These are phyloP conservation scores for Drosophila macrospina DNA, from an alignment of 2,888 invertebrate genomes.

Conservation along the genomic window DNA sequence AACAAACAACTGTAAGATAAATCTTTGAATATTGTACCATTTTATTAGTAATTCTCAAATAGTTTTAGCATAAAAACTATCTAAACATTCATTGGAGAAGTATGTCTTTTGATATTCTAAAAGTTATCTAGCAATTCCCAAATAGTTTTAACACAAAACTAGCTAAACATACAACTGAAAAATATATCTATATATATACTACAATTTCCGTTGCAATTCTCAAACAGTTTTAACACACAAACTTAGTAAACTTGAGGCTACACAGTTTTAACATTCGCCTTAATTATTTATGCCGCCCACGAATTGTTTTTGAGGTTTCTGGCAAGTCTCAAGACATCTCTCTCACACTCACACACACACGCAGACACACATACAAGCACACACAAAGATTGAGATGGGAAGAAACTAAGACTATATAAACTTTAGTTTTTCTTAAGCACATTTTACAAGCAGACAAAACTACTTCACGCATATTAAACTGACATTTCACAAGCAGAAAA, in stretches of 20 bases:
- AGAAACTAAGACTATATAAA: constrained; percentile 70
- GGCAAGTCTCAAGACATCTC: not conserved
- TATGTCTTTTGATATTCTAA: not conserved
- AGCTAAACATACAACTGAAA: too few relatives aligned
- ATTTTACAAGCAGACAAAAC: constrained; percentile 65
- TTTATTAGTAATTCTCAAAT: not conserved
- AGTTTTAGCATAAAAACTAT: not conserved
- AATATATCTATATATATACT: too few relatives aligned
- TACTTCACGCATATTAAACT: constrained; percentile 82
- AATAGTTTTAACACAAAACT: not conserved
- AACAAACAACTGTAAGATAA: too few relatives aligned
- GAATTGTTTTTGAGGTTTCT: constrained; percentile 2
- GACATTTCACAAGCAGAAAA: constrained; percentile 77
- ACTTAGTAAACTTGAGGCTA: constrained; percentile 3
- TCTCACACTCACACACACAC: too few relatives aligned
- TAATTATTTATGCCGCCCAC: constrained; percentile 79
- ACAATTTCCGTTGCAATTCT: not conserved
- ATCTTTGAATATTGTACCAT: too few relatives aligned
- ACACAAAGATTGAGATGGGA: not conserved
- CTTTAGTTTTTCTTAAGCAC: constrained; percentile 70
- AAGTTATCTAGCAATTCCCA: not conserved
- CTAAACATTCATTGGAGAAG: too few relatives aligned
- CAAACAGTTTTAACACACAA: not conserved
- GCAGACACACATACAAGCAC: too few relatives aligned
- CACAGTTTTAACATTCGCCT: constrained; percentile 31